Conservation (phyloP, 2,797 vertebrate genomes). For the Gambusia yucatana region DNA sequence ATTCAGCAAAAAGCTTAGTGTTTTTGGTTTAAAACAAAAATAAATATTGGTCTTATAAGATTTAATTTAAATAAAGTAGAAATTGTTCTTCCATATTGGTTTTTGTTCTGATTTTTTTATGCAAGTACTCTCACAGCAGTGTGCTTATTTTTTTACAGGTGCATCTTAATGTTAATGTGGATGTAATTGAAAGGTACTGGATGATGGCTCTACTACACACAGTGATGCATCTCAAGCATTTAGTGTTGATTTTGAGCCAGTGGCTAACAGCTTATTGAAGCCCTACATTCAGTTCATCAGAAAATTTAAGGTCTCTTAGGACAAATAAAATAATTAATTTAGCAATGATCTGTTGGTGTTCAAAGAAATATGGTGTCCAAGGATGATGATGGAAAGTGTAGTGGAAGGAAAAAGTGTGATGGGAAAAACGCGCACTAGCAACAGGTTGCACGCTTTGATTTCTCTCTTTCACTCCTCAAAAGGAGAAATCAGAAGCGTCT, state of each 20-base stretch:
- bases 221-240: not conserved
- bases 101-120: conserved; percentile 37
- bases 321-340: not conserved
- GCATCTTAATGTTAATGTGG: not conserved
- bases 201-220: not conserved
- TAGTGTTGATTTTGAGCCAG: not conserved
- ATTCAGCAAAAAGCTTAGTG: conserved; percentile 76
- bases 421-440: not conserved
- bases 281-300: not conserved
- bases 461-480: not conserved
- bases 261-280: not conserved
- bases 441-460: too few species aligned
- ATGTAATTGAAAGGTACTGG: not conserved
- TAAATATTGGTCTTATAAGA: conserved; percentile 74
- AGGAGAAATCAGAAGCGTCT: too few species aligned
- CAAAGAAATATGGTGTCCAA: not conserved
- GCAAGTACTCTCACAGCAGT: not conserved
- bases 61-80: conserved; percentile 90
- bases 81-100: conserved; percentile 59
- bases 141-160: not conserved
- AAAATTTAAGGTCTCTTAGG: not conserved
- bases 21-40: conserved; percentile 77
- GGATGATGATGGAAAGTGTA: not conserved
- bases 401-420: not conserved
- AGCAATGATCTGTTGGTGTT: not conserved